Conservation (phyloP, 2,888 invertebrate species). For the Brenthis ino region DNA sequence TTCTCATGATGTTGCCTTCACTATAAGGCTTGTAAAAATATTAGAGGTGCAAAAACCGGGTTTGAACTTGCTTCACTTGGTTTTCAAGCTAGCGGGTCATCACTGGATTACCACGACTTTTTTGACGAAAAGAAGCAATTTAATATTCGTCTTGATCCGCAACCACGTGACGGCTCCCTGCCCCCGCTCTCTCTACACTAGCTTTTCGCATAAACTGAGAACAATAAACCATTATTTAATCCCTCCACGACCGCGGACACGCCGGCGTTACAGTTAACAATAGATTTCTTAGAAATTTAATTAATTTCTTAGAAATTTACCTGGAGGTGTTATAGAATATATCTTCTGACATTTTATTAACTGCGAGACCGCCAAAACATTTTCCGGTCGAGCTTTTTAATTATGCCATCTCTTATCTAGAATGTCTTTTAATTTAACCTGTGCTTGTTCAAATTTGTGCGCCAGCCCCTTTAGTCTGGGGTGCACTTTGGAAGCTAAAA, state of each 20-base stretch:
- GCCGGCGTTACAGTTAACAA: too few relatives aligned
- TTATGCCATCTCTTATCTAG: slow-evolving; percentile 14
- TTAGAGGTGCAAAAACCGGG: too few relatives aligned
- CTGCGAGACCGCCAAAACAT: slow-evolving; percentile 1
- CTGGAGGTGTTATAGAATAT: not conserved
- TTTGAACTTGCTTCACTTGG: too few relatives aligned
- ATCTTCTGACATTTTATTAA: slow-evolving; percentile 1
- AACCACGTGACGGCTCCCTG: not conserved
- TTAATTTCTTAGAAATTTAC: too few relatives aligned
- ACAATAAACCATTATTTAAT: slow-evolving; percentile 14
- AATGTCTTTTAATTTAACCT: slow-evolving; percentile 19
- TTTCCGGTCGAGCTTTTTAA: not conserved
- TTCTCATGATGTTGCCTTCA: too few relatives aligned
- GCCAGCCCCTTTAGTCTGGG: not conserved
- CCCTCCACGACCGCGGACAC: too few relatives aligned
- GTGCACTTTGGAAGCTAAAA: slow-evolving; percentile 2
- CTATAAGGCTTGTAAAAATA: too few relatives aligned
- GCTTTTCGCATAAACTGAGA: slow-evolving; percentile 15
- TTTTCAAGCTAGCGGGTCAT: too few relatives aligned
- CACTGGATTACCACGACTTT: too few relatives aligned
- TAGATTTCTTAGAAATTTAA: too few relatives aligned
- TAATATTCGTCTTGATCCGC: too few relatives aligned
- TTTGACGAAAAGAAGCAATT: too few relatives aligned
- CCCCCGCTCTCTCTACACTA: not conserved
- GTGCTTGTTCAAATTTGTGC: slow-evolving; percentile 15